Conservation (phyloP, 2,888 invertebrate species). For the Acanthoscelides obtectus region DNA sequence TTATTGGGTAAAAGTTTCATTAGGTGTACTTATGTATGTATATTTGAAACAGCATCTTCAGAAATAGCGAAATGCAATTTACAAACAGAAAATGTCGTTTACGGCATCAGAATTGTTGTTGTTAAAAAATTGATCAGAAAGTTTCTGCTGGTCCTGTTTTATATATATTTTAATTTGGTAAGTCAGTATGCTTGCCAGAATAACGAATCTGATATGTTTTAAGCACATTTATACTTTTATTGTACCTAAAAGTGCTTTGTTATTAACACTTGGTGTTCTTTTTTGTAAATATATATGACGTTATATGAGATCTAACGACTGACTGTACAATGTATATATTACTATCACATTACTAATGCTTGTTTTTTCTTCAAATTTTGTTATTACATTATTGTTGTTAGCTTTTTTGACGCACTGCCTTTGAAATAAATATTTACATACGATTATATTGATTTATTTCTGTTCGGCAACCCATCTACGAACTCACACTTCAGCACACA, state of each 20-base stretch:
- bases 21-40: background rate
- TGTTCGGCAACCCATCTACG: background rate
- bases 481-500: no score
- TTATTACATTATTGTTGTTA: slow-evolving; percentile 31
- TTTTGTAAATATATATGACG: background rate
- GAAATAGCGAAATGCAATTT: no score
- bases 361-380: slow-evolving; percentile 30
- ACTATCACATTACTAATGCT: slow-evolving; percentile 31
- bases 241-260: background rate
- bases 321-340: slow-evolving; percentile 31
- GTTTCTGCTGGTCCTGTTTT: background rate
- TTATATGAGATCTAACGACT: slow-evolving; percentile 15
- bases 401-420: slow-evolving; percentile 26
- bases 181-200: background rate
- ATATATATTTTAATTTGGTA: background rate
- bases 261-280: background rate
- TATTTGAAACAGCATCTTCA: no score
- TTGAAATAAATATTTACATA: slow-evolving; percentile 6
- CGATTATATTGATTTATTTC: background rate
- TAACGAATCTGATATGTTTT: background rate
- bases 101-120: no score
- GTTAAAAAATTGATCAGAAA: no score
- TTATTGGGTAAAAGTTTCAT: background rate
- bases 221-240: background rate
- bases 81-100: no score